Percentiles rank a stretch among this genome's conserved stretches.
These are phyloP conservation scores for Hofmannophila pseudospretella DNA, from an alignment of 2,888 invertebrate species.

Conservation along the genomic window DNA sequence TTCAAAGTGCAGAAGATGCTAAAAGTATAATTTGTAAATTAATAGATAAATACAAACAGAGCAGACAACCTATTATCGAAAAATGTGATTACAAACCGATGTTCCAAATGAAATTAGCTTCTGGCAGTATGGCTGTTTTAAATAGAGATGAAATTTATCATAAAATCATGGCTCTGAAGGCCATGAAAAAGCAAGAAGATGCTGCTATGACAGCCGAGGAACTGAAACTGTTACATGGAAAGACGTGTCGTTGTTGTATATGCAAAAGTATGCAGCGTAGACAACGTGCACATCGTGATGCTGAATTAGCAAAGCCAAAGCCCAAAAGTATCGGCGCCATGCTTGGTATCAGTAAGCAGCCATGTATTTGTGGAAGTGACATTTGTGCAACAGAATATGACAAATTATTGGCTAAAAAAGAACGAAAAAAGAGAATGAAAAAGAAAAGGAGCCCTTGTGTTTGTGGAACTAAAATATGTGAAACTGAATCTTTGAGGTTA, in stretches of 20 bases:
- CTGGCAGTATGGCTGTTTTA: conserved; percentile 15
- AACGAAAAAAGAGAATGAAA: conserved; percentile 2
- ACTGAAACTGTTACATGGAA: conserved; percentile 5
- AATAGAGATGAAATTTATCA: conserved; percentile 17
- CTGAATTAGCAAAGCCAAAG: neutral
- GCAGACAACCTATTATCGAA: neutral
- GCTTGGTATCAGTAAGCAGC: neutral
- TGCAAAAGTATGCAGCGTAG: conserved; percentile 5
- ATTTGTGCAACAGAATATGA: conserved; percentile 13
- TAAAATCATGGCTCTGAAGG: neutral
- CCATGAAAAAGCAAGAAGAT: neutral
- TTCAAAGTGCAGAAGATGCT: conserved; percentile 13
- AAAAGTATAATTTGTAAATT: conserved; percentile 16
- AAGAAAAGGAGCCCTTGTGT: conserved; percentile 1
- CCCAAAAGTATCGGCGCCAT: neutral
- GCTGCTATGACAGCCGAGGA: neutral
- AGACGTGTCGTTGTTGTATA: conserved; percentile 13
- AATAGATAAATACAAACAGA: neutral
- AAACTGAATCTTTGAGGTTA: neutral
- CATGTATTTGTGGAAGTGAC: conserved; percentile 17
- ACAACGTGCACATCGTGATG: neutral
- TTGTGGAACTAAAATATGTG: conserved; percentile 2
- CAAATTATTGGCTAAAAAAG: neutral
- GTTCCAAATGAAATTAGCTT: conserved; percentile 16
- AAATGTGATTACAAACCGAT: conserved; percentile 9